Evolutionary conservation across 2,888 invertebrate species (phyloP).

Genomic region (Cataglyphis rosenhaueri): DNA sequence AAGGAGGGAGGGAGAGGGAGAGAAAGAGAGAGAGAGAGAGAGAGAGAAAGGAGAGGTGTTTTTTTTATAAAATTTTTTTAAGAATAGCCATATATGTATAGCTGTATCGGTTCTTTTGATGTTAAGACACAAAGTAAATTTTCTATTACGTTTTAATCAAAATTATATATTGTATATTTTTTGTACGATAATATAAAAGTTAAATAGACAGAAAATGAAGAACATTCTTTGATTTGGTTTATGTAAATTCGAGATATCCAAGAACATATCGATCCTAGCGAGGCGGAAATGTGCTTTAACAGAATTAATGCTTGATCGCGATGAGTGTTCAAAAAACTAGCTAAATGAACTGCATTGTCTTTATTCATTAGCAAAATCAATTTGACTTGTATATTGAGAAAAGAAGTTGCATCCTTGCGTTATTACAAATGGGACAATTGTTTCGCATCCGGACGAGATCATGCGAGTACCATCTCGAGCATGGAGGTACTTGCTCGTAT

Average conservation of each 20-base stretch:
- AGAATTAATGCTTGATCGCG: slow-evolving; percentile 18
- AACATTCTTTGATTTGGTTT: background rate
- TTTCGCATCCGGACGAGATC: background rate
- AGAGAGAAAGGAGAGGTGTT: too few relatives aligned
- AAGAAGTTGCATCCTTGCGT: slow-evolving; percentile 14
- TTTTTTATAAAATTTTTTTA: background rate
- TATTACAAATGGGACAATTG: slow-evolving; percentile 39
- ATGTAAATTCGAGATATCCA: background rate
- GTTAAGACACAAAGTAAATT: slow-evolving; percentile 11
- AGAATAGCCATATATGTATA: background rate
- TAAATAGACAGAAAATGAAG: background rate
- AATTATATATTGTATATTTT: slow-evolving; percentile 28
- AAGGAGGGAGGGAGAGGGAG: too few relatives aligned
- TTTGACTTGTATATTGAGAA: slow-evolving; percentile 31
- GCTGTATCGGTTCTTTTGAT: slow-evolving; percentile 7
- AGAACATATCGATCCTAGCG: background rate
- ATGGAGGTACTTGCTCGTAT: background rate
- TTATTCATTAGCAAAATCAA: slow-evolving; percentile 23
- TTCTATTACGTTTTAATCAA: slow-evolving; percentile 13
- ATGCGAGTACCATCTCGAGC: slow-evolving; percentile 13
- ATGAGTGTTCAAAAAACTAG: slow-evolving; percentile 21
- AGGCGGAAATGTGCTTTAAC: slow-evolving; percentile 29
- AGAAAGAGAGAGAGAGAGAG: too few relatives aligned
- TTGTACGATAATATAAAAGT: slow-evolving; percentile 30
- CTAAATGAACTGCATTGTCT: slow-evolving; percentile 29